Percentiles rank a stretch among this genome's conserved stretches.
phyloP scores from a whole-genome alignment of 2,113 vertebrate species.

The Rallus limicola region DNA sequence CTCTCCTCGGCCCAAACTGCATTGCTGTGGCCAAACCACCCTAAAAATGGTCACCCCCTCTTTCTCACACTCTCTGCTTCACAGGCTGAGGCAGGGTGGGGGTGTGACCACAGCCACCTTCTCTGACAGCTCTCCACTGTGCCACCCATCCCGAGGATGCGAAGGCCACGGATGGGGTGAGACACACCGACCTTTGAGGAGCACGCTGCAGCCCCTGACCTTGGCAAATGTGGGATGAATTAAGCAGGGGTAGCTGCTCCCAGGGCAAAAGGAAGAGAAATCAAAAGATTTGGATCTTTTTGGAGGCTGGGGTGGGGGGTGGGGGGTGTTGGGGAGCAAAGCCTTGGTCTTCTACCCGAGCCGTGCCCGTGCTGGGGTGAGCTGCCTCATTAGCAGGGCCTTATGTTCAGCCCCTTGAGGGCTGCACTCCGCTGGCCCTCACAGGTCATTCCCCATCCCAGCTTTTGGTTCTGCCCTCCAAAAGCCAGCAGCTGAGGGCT shows the following conservation, averaged over 20 bases:
- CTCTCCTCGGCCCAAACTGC: not conserved
- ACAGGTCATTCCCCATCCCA: too few species aligned
- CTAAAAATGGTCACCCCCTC: not conserved
- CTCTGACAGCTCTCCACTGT: not conserved
- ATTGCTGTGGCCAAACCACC: not conserved
- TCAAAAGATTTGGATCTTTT: not conserved
- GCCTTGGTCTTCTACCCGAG: not conserved
- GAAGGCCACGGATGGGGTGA: not conserved
- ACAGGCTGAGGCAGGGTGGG: too few species aligned
- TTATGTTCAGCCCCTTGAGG: too few species aligned
- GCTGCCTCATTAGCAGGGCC: too few species aligned
- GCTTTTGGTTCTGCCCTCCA: too few species aligned
- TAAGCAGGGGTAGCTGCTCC: not conserved
- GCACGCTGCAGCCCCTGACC: rapidly evolving
- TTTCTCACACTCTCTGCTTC: too few species aligned
- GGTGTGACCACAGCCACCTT: rapidly evolving
- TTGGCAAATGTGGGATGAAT: conserved; percentile 17
- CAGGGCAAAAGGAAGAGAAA: conserved; percentile 16
- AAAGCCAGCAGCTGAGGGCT: too few species aligned
- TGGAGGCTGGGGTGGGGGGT: too few species aligned
- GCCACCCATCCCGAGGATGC: not conserved
- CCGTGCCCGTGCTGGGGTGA: too few species aligned
- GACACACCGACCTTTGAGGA: not conserved
- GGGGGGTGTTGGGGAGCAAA: not conserved
- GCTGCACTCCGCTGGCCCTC: too few species aligned